phyloP scores from a whole-genome alignment of 2,888 invertebrate genomes.

The Rotaria macrura region DNA sequence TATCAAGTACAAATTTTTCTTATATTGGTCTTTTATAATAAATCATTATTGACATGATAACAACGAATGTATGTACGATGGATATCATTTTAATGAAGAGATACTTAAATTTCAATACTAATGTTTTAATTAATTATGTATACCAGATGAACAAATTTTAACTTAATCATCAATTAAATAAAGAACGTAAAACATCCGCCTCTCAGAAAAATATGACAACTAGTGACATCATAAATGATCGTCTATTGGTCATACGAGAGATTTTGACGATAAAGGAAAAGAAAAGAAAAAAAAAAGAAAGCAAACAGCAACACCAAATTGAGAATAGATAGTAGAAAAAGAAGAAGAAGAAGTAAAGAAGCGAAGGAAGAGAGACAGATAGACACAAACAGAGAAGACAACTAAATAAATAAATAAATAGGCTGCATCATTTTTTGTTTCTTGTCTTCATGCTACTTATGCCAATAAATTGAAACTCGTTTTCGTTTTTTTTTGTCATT shows the following conservation, averaged over 20 bases:
- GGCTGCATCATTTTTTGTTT: not conserved
- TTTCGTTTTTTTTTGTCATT: not conserved
- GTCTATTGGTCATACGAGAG: not conserved
- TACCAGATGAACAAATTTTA: not conserved
- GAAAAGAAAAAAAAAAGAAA: not conserved
- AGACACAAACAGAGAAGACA: not conserved
- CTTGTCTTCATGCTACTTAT: not conserved
- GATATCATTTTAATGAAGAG: not conserved
- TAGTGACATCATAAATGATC: not conserved
- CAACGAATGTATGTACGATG: not conserved
- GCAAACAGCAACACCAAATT: not conserved
- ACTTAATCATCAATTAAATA: not conserved
- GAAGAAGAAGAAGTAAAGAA: no score
- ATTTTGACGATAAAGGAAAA: not conserved
- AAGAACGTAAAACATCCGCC: not conserved
- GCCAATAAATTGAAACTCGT: not conserved
- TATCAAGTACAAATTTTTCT: not conserved
- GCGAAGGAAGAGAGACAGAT: no score
- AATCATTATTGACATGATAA: not conserved
- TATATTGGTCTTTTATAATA: not conserved
- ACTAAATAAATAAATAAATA: constrained; percentile 7
- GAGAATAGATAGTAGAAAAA: constrained; percentile 4
- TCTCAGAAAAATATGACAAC: not conserved
- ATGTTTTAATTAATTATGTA: not conserved
- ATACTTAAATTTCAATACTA: not conserved